Base-by-base conservation (phyloP, 1,140 invertebrate genomes). In the Drosophila sucinea region DNA sequence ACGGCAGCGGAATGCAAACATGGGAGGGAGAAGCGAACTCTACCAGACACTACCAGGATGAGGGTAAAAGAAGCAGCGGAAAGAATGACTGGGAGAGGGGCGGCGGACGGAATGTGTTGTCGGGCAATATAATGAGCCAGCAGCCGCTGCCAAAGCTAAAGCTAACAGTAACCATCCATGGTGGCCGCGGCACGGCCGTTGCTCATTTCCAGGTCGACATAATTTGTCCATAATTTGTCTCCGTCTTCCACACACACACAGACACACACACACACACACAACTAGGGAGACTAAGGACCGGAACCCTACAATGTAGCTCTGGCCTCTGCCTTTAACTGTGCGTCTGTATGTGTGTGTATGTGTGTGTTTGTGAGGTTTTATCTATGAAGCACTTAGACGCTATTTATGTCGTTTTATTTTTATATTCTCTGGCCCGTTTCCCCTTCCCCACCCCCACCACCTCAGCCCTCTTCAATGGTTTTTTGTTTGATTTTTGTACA, bases 151-250 rank as follows among this genome's bases (percentile, higher is more conserved):
- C 44, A 51, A 51, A 51, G 44, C 44, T 51, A 51, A 51, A 51
- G 44, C 44, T 51, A 51, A 51, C 44, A 51, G 44, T 51, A 10
- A 51, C 44, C 25, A 51, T 51, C 44, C 23, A 51, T 51, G 44
- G 7, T 51, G 44, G 44, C 44, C 44, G 44, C 44, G 44, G 44
- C 64, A 79, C 69, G 73, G 80, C 73, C 73, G 80, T 78, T 89
- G 84, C 83, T 87, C 84, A 89, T 87, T 87, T 87, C 84, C 83
- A 87, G 83, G 83, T 87, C 83, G 83, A 71, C 80, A 72, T 87
- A 87, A 87, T 87, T 87, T 87, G 83, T 87, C 84, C 80, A 89
- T 89, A 87, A 87, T 87, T 87, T 87, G 83, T 87, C 83, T 89
- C 70, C 83, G 79, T 73, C 80, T 87, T 89, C 66, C 56, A 74